Base-by-base conservation (phyloP, 1,140 invertebrate species). In the Thaumatotibia leucotreta region DNA sequence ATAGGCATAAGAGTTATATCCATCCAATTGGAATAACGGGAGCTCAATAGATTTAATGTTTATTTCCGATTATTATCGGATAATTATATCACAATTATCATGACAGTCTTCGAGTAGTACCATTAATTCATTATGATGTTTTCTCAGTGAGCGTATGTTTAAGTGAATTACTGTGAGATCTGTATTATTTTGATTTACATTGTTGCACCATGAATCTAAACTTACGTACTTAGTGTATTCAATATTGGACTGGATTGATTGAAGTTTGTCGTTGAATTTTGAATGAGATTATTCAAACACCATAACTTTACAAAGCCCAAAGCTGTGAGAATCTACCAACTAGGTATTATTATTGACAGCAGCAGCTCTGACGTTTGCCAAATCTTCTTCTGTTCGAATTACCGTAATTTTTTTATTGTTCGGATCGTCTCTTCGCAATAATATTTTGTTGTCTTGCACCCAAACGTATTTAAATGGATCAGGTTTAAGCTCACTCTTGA, bases 91-190 rank as follows among this genome's bases (percentile, higher is more conserved):
- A 10, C 31, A 10, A 9, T 33, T n/a, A 58, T 65, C 29, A 23
- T 54, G 24, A 22, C 8, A 5, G 17, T 65, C 14, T 24, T 65
- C 31, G 2, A 65, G 23, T 22, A 58, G n/a, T 33, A 33, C 22
- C 10, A 65, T 22, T 9, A 65, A 22, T 65, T 65, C 64, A 24
- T 65, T 65, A 39, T 32, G 58, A 22, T 65, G 49, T 58, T 65
- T 65, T 35, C 52, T 5, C 24, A 65, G 14, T 27, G 64, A 65
- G 2, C 64, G 20, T 23, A 65, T 65, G 23, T 65, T 65, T 24
- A 65, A 33, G 20, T 65, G 39, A 27, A 24, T 58, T 4, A 50
- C 31, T 9, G 11, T 33, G 6, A 33, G 11, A 10, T 33, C 31
- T 33, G 2, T 9, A 2, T 10, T 33, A 33, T 33, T 9, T 33